Percentiles rank a stretch among this genome's conserved stretches.
phyloP scores from a whole-genome alignment of 2,113 vertebrate genomes.

The Struthidea cinerea region DNA sequence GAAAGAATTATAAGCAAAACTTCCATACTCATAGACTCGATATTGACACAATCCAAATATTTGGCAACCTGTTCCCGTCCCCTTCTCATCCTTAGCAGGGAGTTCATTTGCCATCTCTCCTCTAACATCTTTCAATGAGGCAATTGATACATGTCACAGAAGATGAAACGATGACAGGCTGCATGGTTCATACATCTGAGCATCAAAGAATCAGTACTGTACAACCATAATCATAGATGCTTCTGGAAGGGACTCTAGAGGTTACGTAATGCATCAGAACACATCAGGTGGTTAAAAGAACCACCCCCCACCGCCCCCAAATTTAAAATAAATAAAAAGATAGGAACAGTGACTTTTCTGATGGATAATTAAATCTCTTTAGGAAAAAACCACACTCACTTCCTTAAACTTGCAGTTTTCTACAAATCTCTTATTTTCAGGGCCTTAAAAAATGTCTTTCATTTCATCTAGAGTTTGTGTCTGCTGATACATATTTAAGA shows the following conservation, averaged over 20 bases:
- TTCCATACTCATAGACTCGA: not conserved
- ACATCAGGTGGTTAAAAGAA: not conserved
- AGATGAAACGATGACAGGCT: not conserved
- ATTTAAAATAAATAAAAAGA: not conserved
- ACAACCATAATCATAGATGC: not conserved
- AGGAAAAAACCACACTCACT: not conserved
- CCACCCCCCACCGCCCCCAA: accelerated
- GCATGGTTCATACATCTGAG: not conserved
- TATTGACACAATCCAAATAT: not conserved
- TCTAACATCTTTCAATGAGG: not conserved
- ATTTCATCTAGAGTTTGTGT: not conserved
- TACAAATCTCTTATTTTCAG: not conserved
- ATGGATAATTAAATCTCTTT: not conserved
- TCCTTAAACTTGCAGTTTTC: not conserved
- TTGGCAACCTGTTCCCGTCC: not conserved
- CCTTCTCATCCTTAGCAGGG: accelerated
- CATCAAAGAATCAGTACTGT: not conserved
- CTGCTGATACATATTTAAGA: not conserved
- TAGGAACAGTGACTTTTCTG: not conserved
- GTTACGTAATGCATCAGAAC: not conserved
- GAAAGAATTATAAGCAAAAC: not conserved
- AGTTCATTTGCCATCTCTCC: not conserved
- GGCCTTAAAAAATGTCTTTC: not conserved
- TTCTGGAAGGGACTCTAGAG: not conserved
- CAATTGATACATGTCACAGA: not conserved